These are phyloP conservation scores for Odontamblyopus rebecca DNA, from an alignment of 2,797 vertebrate genomes.

Conservation along the genomic window DNA sequence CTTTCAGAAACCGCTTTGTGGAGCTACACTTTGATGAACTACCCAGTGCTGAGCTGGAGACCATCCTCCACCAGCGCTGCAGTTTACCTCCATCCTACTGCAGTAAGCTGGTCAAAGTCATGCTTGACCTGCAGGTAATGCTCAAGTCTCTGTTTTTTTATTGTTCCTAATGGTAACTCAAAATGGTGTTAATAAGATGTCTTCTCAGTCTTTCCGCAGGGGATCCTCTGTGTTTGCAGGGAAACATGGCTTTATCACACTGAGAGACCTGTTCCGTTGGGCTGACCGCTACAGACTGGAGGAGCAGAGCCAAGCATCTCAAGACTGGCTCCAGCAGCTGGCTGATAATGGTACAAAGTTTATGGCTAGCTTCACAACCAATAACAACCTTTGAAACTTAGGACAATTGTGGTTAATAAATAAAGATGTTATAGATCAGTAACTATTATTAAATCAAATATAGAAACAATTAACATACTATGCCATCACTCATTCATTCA, in stretches of 20 bases:
- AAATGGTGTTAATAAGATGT: not conserved
- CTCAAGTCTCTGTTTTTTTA: not conserved
- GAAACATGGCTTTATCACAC: conserved; percentile 95
- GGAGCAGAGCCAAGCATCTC: conserved; percentile 80
- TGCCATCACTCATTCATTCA: not conserved
- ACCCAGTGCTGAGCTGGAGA: conserved; percentile 90
- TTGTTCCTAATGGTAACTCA: not conserved
- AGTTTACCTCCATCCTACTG: conserved; percentile 93
- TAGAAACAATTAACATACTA: not conserved
- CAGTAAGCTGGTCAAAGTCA: conserved; percentile 90
- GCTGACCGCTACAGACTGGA: conserved; percentile 91
- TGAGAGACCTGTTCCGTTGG: conserved; percentile 96
- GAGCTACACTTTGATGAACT: conserved; percentile 96
- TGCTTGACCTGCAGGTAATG: conserved; percentile 93
- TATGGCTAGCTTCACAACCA: not conserved
- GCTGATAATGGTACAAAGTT: conserved; percentile 87
- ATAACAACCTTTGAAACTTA: not conserved
- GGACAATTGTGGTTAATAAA: not conserved
- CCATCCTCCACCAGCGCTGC: conserved; percentile 91
- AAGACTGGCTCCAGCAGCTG: conserved; percentile 94
- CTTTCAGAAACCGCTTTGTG: conserved; percentile 97
- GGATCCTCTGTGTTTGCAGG: conserved; percentile 96
- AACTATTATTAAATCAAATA: not conserved
- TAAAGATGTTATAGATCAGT: not conserved
- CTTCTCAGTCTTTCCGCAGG: conserved; percentile 85